Percentiles rank a stretch among this genome's conserved stretches.
Conservation (phyloP, 2,797 vertebrate genomes). For the Microcaecilia unicolor region DNA sequence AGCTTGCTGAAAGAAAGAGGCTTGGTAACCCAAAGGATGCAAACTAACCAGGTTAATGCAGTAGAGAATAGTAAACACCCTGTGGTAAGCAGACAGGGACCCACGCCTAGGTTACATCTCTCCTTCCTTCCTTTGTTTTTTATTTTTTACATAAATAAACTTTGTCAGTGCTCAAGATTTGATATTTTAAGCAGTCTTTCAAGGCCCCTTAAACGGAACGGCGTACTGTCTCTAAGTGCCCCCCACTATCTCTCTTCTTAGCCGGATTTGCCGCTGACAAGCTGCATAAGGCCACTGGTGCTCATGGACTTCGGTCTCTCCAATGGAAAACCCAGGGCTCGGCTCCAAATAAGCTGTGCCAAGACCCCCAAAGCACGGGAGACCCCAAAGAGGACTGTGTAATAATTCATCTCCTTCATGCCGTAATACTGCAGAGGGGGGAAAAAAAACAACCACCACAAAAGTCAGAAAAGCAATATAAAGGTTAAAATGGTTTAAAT, state of each 20-base stretch:
- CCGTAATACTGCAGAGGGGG: slow-evolving; percentile 81
- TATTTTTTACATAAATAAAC: slow-evolving; percentile 39
- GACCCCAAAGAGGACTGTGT: slow-evolving; percentile 92
- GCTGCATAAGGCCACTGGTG: slow-evolving; percentile 82
- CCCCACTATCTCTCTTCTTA: slow-evolving; percentile 62
- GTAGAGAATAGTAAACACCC: too few species aligned
- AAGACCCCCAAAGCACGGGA: slow-evolving; percentile 85
- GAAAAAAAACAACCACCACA: background rate
- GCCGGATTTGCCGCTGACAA: slow-evolving; percentile 79
- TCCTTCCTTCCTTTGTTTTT: too few species aligned
- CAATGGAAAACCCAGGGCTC: slow-evolving; percentile 86
- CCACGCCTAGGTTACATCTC: too few species aligned
- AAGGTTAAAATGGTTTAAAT: too few species aligned
- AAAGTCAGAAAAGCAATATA: too few species aligned
- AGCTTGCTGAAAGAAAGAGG: slow-evolving; percentile 12
- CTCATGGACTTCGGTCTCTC: slow-evolving; percentile 97
- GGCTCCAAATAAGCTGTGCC: slow-evolving; percentile 88
- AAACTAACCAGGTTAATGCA: too few species aligned
- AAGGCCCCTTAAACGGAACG: slow-evolving; percentile 34
- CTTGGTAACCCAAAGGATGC: slow-evolving; percentile 4
- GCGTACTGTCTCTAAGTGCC: slow-evolving; percentile 22
- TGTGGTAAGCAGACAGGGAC: too few species aligned
- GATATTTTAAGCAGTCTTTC: slow-evolving; percentile 31
- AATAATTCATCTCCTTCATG: slow-evolving; percentile 97
- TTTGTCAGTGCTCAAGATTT: slow-evolving; percentile 40